These are phyloP conservation scores for Synergus japonicus DNA, from an alignment of 2,888 invertebrate genomes.

Conservation along the genomic window DNA sequence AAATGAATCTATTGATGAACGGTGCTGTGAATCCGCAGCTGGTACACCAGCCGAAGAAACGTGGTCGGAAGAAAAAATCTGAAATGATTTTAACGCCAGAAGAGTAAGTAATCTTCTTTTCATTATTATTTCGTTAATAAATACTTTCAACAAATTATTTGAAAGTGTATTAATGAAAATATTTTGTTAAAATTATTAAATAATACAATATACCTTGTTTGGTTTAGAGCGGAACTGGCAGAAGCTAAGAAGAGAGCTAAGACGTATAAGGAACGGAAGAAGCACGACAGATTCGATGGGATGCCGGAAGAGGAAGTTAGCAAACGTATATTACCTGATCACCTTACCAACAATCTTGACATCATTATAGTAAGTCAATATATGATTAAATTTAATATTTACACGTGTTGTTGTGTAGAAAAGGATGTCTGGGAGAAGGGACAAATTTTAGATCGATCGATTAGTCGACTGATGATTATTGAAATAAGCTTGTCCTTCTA, in stretches of 20 bases:
- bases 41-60: conserved; percentile 84
- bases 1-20: conserved; percentile 72
- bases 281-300: conserved; percentile 96
- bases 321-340: conserved; percentile 95
- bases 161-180: background rate
- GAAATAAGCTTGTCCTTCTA: too few relatives aligned
- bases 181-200: too few relatives aligned
- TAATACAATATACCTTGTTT: conserved; percentile 43
- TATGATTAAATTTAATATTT: background rate
- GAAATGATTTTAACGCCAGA: conserved; percentile 77
- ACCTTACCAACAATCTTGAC: conserved; percentile 94
- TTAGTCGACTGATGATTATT: too few relatives aligned
- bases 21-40: conserved; percentile 72
- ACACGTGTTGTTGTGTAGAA: too few relatives aligned
- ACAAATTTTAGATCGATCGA: too few relatives aligned
- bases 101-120: conserved; percentile 69
- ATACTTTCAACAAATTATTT: conserved; percentile 1
- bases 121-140: too few relatives aligned
- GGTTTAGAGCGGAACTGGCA: conserved; percentile 75
- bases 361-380: conserved; percentile 95
- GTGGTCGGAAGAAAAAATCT: conserved; percentile 91
- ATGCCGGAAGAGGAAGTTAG: conserved; percentile 98
- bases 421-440: too few relatives aligned
- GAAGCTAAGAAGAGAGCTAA: conserved; percentile 77
- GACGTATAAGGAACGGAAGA: conserved; percentile 89